phyloP scores from a whole-genome alignment of 2,797 vertebrate genomes.

The Pelochelys cantorii region DNA sequence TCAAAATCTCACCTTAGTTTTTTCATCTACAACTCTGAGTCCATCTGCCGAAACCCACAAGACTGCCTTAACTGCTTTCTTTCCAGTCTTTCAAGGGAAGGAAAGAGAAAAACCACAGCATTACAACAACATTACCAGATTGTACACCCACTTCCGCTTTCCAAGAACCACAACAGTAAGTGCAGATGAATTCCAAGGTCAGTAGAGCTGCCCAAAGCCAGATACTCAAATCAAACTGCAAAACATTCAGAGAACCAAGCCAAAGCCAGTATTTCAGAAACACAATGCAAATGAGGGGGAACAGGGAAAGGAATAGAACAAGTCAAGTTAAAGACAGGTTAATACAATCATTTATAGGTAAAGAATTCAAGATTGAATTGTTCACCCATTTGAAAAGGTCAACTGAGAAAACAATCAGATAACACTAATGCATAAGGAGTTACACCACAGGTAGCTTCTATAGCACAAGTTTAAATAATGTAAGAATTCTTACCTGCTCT shows the following conservation, averaged over 20 bases:
- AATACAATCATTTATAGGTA: constrained; percentile 75
- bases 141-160: constrained; percentile 65
- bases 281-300: constrained; percentile 60
- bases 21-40: constrained; percentile 97
- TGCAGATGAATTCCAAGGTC: constrained; percentile 78
- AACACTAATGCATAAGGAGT: constrained; percentile 84
- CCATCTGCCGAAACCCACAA: constrained; percentile 98
- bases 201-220: constrained; percentile 80
- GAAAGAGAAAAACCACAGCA: neutral
- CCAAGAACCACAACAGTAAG: constrained; percentile 74
- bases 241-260: constrained; percentile 80
- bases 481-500: constrained; percentile 55
- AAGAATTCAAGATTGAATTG: constrained; percentile 79
- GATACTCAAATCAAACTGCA: constrained; percentile 79
- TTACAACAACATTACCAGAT: constrained; percentile 40
- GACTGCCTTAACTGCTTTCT: constrained; percentile 96
- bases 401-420: constrained; percentile 74
- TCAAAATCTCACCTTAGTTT: constrained; percentile 93
- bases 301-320: constrained; percentile 56
- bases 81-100: constrained; percentile 88
- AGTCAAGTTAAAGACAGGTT: constrained; percentile 70
- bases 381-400: constrained; percentile 68
- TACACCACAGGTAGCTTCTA: constrained; percentile 84
- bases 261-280: constrained; percentile 79
- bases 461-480: constrained; percentile 25